A percentile compares a stretch with the other conserved stretches of the same genome.
phyloP scores from a whole-genome alignment of 2,888 invertebrate species.

The Diaphora mendica region DNA sequence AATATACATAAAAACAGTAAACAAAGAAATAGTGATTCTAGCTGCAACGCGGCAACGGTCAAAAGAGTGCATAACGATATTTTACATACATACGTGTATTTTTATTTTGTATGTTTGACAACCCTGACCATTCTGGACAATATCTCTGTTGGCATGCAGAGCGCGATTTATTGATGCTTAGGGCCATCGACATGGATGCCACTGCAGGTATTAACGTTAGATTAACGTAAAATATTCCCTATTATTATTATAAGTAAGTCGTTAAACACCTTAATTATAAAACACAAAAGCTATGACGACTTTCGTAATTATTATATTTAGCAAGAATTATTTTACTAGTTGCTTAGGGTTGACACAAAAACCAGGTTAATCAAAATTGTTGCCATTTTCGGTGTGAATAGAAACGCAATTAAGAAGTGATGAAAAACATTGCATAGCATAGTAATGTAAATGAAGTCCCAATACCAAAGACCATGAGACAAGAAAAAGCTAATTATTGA shows the following conservation, averaged over 20 bases:
- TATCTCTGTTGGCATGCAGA: slow-evolving; percentile 40
- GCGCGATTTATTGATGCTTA: slow-evolving; percentile 44
- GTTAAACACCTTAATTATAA: no score
- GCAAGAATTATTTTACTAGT: background rate
- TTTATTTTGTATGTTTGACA: background rate
- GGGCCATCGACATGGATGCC: slow-evolving; percentile 39
- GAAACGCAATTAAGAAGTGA: background rate
- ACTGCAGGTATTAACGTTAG: slow-evolving; percentile 13
- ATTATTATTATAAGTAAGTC: background rate
- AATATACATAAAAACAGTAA: background rate
- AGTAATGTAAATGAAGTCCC: background rate
- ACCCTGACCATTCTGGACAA: slow-evolving; percentile 35
- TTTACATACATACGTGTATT: no score
- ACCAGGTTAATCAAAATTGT: background rate
- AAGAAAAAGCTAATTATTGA: no score
- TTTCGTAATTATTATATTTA: no score
- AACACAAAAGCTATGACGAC: no score
- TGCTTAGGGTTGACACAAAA: background rate
- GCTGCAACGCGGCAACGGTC: background rate
- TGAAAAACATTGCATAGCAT: background rate
- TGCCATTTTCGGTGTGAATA: background rate
- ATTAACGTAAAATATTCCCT: background rate
- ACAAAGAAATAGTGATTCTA: background rate
- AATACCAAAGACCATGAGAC: background rate
- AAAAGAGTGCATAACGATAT: background rate